phyloP scores from a whole-genome alignment of 1,140 invertebrate genomes.

The Drosophila varians region DNA sequence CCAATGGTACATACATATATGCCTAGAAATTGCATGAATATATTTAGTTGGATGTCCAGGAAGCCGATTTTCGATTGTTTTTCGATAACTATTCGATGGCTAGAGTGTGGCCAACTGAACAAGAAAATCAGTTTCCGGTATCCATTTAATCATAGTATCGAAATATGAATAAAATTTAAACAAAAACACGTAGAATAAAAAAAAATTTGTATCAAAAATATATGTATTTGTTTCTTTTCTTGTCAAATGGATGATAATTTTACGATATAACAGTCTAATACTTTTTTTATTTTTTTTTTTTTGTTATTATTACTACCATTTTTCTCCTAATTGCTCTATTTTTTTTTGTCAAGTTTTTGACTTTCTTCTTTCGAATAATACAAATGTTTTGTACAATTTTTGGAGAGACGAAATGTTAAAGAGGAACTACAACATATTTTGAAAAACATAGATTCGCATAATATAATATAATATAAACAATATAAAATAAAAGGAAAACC shows the following conservation, averaged over 20 bases:
- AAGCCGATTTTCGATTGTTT: not conserved
- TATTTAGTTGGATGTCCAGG: not conserved
- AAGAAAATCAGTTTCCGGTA: not conserved
- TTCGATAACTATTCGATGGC: not conserved
- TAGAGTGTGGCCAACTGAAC: not conserved
- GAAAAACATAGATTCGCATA: constrained; percentile 79
- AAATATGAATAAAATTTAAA: constrained; percentile 5
- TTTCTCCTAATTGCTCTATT: constrained; percentile 13
- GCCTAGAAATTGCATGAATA: not conserved
- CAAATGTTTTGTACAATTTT: not conserved
- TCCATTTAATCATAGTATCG: constrained; percentile 2
- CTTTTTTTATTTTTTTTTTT: constrained; percentile 9
- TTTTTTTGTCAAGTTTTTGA: not conserved
- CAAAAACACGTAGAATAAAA: constrained; percentile 25
- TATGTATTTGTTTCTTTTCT: constrained; percentile 26
- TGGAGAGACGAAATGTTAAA: constrained; percentile 9
- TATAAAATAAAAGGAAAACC: not conserved
- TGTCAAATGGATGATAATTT: constrained; percentile 22
- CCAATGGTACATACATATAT: not conserved
- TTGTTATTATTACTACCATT: constrained; percentile 8
- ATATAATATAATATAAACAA: not conserved
- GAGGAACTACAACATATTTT: constrained; percentile 82
- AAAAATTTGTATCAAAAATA: constrained; percentile 5
- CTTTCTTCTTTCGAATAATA: constrained; percentile 25
- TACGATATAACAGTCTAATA: constrained; percentile 5